Evolutionary conservation across 2,888 invertebrate genomes (phyloP).

Genomic region (Xestoiulus laeticollis): DNA sequence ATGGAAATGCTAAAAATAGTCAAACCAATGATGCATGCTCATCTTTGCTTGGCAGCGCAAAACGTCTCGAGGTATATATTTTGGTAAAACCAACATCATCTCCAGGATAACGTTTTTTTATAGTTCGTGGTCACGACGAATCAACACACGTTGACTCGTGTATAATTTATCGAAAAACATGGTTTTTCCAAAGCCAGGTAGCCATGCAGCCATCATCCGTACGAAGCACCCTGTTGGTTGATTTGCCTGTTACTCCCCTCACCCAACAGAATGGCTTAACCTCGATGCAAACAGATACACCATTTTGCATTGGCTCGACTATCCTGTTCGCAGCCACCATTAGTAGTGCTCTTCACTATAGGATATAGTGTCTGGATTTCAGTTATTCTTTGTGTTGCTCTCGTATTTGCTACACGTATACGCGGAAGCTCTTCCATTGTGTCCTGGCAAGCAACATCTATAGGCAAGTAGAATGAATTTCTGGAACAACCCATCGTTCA

Average conservation of each 20-base stretch:
- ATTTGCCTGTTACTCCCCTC: not conserved
- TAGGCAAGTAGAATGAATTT: not conserved
- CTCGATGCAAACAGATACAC: constrained; percentile 40
- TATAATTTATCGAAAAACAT: not conserved
- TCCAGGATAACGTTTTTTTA: not conserved
- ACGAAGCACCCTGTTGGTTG: not conserved
- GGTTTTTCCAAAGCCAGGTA: not conserved
- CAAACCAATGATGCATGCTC: not conserved
- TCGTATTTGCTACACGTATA: not conserved
- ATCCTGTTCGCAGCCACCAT: constrained; percentile 5
- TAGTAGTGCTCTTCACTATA: not conserved
- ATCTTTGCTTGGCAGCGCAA: not conserved
- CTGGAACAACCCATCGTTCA: not conserved
- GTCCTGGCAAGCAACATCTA: not conserved
- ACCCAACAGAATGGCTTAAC: not conserved
- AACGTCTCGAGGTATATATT: too few species aligned
- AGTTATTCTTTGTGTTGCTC: not conserved
- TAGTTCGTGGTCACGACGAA: not conserved
- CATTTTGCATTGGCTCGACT: not conserved
- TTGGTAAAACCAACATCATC: not conserved
- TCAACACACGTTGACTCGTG: not conserved
- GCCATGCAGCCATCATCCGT: not conserved
- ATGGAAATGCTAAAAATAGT: not conserved
- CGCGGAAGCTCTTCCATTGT: not conserved
- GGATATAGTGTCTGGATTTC: not conserved